Base-by-base conservation (phyloP, 2,113 vertebrate species). In the Siphamia tubifer region DNA sequence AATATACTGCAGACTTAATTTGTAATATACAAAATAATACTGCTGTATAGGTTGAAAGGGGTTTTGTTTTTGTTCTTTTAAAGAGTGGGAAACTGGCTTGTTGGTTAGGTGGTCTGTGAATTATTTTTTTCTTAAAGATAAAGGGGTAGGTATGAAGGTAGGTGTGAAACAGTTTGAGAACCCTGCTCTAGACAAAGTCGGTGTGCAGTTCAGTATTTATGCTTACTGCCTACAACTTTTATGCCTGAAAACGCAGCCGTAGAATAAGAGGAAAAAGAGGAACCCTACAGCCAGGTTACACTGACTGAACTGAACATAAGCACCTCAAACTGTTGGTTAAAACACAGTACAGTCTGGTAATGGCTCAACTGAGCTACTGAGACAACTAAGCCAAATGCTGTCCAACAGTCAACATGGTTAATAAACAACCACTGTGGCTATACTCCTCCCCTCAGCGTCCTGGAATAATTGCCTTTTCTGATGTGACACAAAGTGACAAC, bases 371-470 rank as follows among this genome's bases (percentile, higher is more conserved):
- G 19, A 54, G 20, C 16, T n/a, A 27, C 23, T 13, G 24, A 9
- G 12, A 43, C n/a, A n/a, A n/a, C n/a, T n/a, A 16, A 7, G 32
- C 13, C 15, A 47, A 39, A 69, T n/a, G 58, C 25, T 32, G 64
- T 51, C 25, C 12, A 31, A 51, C 52, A 48, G 20, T 55, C 36
- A 58, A 72, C 32, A 65, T 24, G 20, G 55, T 77, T 68, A 79
- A 82, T 77, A 63, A 84, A 74, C 63, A 63, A 62, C 56, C 34
- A 31, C 34, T 58, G 55, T 31, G 39, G 40, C 25, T 38, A 63
- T 65, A 39, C 31, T 17, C 9, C 1, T 8, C 54, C 8, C n/a
- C 6, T 35, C n/a, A 11, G 6, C 28, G n/a, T 71, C 20, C 31
- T 9, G 57, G 43, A 49, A 70, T 3, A 51, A 51, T 15, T 34